phyloP scores from a whole-genome alignment of 2,113 vertebrate species.

The Caloenas nicobarica region DNA sequence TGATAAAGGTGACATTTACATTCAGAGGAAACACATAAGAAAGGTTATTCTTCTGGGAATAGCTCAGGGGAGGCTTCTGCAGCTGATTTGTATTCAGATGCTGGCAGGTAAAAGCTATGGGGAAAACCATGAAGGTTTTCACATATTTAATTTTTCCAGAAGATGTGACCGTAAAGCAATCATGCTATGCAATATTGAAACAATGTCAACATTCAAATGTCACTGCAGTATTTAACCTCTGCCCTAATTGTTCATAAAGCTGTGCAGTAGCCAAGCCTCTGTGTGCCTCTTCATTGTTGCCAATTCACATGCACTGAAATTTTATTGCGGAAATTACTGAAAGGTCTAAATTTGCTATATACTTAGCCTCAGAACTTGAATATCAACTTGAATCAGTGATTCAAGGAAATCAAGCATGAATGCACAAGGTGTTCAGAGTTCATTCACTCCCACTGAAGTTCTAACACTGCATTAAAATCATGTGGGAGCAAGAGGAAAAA shows the following conservation, averaged over 20 bases:
- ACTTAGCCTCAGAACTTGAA: constrained; percentile 37
- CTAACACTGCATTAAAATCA: not conserved
- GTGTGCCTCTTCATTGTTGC: not conserved
- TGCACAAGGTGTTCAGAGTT: not conserved
- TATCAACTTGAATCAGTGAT: not conserved
- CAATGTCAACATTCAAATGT: not conserved
- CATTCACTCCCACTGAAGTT: not conserved
- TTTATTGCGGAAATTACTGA: not conserved
- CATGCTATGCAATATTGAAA: not conserved
- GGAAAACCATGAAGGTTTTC: constrained; percentile 11
- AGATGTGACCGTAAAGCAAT: not conserved
- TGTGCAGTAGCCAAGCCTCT: not conserved
- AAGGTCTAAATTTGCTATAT: not conserved
- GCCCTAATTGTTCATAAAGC: not conserved
- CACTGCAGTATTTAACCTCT: not conserved
- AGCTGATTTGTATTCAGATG: constrained; percentile 33
- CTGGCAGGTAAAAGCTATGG: not conserved
- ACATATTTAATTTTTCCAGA: not conserved
- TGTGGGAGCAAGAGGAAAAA: not conserved
- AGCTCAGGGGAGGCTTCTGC: constrained; percentile 10
- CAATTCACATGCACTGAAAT: not conserved
- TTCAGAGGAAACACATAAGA: constrained; percentile 29
- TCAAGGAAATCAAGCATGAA: not conserved
- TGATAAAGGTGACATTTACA: constrained; percentile 46
- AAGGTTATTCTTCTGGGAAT: constrained; percentile 13